These are phyloP conservation scores for Balanococcus diminutus DNA, from an alignment of 2,888 invertebrate species.

Conservation along the genomic window DNA sequence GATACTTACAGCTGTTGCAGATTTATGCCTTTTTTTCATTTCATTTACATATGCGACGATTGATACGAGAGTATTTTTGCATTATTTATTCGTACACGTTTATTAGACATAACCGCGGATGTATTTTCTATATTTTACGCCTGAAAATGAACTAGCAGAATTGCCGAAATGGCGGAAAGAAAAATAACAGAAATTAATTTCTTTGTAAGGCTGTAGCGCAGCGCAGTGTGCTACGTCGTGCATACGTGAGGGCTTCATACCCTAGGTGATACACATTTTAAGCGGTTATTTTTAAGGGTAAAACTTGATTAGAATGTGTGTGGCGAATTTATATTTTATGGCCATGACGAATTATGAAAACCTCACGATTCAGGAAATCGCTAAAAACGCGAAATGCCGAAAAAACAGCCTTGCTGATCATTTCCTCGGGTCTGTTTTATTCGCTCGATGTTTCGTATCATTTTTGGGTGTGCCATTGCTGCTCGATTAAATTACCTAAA, in stretches of 20 bases:
- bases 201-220: slow-evolving; percentile 17
- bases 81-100: neutral
- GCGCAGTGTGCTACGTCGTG: slow-evolving; percentile 13
- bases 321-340: slow-evolving; percentile 56
- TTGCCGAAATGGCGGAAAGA: slow-evolving; percentile 1
- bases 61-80: neutral
- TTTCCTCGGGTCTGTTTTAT: neutral
- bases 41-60: slow-evolving; percentile 31
- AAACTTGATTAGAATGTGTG: slow-evolving; percentile 52
- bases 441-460: too few species aligned
- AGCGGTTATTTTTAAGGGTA: slow-evolving; percentile 52
- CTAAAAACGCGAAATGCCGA: slow-evolving; percentile 25
- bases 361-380: slow-evolving; percentile 47
- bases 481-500: too few species aligned
- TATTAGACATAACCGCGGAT: neutral
- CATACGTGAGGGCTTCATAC: slow-evolving; percentile 27
- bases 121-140: slow-evolving; percentile 25
- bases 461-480: too few species aligned
- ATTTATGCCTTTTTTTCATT: slow-evolving; percentile 6
- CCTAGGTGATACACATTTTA: slow-evolving; percentile 51
- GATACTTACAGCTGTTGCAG: neutral
- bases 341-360: slow-evolving; percentile 45
- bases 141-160: slow-evolving; percentile 7
- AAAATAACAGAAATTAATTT: slow-evolving; percentile 47
- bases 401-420: neutral